Evolutionary conservation across 1,140 invertebrate genomes (phyloP).

Genomic region (Cydia pomonella): DNA sequence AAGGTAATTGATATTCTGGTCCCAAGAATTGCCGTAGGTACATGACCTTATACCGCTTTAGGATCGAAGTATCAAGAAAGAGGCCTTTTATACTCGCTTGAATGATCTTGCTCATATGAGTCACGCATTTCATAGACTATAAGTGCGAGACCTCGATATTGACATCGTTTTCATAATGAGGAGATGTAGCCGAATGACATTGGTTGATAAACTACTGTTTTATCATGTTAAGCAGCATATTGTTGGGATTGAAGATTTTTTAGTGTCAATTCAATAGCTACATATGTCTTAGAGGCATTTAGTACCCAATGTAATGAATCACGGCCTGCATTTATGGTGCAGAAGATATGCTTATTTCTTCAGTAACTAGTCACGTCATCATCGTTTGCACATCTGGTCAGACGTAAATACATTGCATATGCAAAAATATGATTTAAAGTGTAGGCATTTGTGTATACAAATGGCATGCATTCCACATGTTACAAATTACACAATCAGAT

Average conservation of each 20-base stretch:
- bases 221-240: neutral
- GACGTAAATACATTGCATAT: neutral
- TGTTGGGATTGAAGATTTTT: neutral
- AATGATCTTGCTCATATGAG: neutral
- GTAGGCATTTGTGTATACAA: neutral
- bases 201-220: slow-evolving; percentile 18
- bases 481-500: too few species aligned
- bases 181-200: slow-evolving; percentile 11
- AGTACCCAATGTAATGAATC: too few species aligned
- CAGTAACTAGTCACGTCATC: neutral
- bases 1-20: slow-evolving; percentile 1
- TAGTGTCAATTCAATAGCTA: neutral
- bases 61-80: slow-evolving; percentile 11
- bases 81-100: slow-evolving; percentile 23
- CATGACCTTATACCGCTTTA: slow-evolving; percentile 24
- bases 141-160: slow-evolving; percentile 12
- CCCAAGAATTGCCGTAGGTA: neutral
- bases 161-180: slow-evolving; percentile 18
- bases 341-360: neutral
- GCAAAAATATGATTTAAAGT: neutral
- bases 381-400: neutral
- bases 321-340: neutral
- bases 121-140: neutral
- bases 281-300: too few species aligned
- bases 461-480: neutral